These are phyloP conservation scores for Lacerta agilis DNA, from an alignment of 2,797 vertebrate species.

Conservation along the genomic window DNA sequence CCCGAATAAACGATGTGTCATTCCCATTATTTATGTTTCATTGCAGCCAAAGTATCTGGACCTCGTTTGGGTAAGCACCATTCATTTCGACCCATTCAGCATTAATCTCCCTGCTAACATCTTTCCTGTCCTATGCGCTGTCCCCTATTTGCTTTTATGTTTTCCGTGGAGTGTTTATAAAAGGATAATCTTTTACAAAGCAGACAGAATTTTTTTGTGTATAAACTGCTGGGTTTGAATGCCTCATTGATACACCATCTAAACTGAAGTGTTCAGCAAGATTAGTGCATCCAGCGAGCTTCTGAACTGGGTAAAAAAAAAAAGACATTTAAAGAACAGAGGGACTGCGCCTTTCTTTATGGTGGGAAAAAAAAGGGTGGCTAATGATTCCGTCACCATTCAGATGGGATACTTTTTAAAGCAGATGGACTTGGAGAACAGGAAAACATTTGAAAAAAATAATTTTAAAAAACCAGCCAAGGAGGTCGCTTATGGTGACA, in stretches of 20 bases:
- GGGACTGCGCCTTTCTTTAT: conserved; percentile 78
- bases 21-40: conserved; percentile 87
- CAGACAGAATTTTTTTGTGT: conserved; percentile 89
- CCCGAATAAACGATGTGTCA: conserved; percentile 86
- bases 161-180: conserved; percentile 90
- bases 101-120: conserved; percentile 89
- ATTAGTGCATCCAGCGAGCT: conserved; percentile 81
- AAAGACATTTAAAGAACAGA: conserved; percentile 67
- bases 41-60: conserved; percentile 87
- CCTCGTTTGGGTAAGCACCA: conserved; percentile 84
- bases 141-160: conserved; percentile 87
- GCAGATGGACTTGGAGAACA: conserved; percentile 81
- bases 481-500: conserved; percentile 48
- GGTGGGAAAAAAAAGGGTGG: conserved; percentile 75
- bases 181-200: conserved; percentile 96
- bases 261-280: conserved; percentile 87
- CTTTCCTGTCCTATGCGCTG: conserved; percentile 85
- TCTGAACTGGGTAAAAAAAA: conserved; percentile 82
- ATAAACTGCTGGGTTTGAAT: conserved; percentile 84
- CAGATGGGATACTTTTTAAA: conserved; percentile 73
- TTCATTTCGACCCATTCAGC: conserved; percentile 87
- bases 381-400: conserved; percentile 75
- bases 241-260: conserved; percentile 85
- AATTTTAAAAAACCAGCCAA: conserved; percentile 37
- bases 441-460: conserved; percentile 70